A percentile compares a stretch with the other conserved stretches of the same genome.
Evolutionary conservation across 2,113 vertebrate genomes (phyloP).

Genomic region (Tautogolabrus adspersus): DNA sequence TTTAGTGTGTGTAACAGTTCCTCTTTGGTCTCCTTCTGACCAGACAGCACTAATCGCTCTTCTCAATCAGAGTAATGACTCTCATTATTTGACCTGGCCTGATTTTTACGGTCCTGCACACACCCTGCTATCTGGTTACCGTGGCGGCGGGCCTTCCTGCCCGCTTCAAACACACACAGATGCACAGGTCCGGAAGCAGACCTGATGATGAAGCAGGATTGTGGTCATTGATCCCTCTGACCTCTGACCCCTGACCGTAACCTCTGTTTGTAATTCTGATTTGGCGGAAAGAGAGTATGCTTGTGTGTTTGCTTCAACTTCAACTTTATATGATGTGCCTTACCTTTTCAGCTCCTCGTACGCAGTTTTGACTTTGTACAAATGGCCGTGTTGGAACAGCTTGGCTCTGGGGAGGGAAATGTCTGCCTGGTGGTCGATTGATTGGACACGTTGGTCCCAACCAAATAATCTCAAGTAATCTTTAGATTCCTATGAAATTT

Average conservation of each 20-base stretch:
- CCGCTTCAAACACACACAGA: conserved; percentile 42
- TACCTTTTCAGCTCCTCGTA: neutral
- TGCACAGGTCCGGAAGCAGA: conserved; percentile 50
- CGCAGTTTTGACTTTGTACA: too few relatives aligned
- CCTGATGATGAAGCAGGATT: conserved; percentile 35
- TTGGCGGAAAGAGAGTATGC: conserved; percentile 17
- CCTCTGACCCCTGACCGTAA: conserved; percentile 62
- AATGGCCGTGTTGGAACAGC: too few relatives aligned
- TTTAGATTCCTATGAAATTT: too few relatives aligned
- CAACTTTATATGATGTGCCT: neutral
- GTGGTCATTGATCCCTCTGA: conserved; percentile 58
- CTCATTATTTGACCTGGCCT: conserved; percentile 45
- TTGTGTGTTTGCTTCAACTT: neutral
- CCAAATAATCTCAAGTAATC: too few relatives aligned
- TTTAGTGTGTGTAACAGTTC: neutral
- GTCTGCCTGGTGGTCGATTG: too few relatives aligned
- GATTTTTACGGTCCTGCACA: conserved; percentile 12
- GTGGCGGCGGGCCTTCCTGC: conserved; percentile 46
- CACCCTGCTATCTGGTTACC: conserved; percentile 64
- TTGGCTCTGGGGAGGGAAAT: too few relatives aligned
- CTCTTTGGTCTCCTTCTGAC: conserved; percentile 22
- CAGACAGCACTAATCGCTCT: conserved; percentile 58
- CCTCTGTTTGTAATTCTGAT: conserved; percentile 43
- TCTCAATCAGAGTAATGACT: conserved; percentile 68
- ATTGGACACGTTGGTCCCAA: too few relatives aligned